Base-by-base conservation (phyloP, 2,888 invertebrate genomes). In the Agriopis leucophaearia region DNA sequence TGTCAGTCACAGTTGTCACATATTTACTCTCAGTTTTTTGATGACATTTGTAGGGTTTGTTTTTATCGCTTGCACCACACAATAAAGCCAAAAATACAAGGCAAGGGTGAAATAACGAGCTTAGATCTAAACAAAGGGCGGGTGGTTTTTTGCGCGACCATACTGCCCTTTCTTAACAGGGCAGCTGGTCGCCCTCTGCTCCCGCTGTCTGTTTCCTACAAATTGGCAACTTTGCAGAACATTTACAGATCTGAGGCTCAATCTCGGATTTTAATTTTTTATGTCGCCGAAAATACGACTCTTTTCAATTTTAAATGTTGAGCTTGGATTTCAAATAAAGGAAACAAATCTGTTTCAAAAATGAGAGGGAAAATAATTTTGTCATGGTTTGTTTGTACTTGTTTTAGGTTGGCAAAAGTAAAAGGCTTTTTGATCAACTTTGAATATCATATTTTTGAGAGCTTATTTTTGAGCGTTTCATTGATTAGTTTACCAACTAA, bases 91-190 rank as follows among this genome's bases (percentile, higher is more conserved):
- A 83, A 67, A 86, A 84, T 81, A 83, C 80, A 79, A 81, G 79
- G 83, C 85, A 84, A 86, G 88, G 88, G 87, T 87, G 79, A 85
- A 87, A 87, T 88, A 89, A 89, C 87, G 84, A 88, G 87, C 82
- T 87, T 81, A 86, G 71, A 78, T 74, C 81, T 81, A 83, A 87
- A 86, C 86, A 85, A 86, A 86, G 82, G 83, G 78, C 76, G 65
- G 51, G 70, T 63, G 72, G 72, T 77, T 83, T 82, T 79, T 81
- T 79, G 71, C 70, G 74, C 72, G 74, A 62, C 73, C 76, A 72
- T 72, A 27, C 65, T 70, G 64, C 61, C 62, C 70, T 60, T 18
- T 47, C 58, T 65, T 64, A 70, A 52, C 56, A 61, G 73, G 73
- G 67, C 79, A 77, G 77, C 75, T 77, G 76, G 74, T 70, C 62